These are phyloP conservation scores for Aproaerema taeniolella DNA, from an alignment of 2,888 invertebrate genomes.

Conservation along the genomic window DNA sequence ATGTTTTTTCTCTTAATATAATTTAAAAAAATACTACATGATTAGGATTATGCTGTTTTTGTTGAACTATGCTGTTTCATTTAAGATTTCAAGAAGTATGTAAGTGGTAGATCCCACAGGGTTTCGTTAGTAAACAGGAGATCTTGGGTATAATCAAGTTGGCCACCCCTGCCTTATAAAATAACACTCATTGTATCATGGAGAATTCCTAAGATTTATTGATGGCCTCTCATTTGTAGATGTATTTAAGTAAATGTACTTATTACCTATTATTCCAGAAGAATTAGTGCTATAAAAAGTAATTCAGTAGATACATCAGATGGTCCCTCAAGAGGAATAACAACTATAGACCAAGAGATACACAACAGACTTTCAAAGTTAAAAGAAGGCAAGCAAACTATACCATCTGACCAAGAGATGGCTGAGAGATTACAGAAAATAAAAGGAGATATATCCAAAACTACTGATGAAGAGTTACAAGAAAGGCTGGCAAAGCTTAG, in stretches of 20 bases:
- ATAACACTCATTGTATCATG: too few species aligned
- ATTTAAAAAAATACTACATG: too few species aligned
- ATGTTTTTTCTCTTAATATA: too few species aligned
- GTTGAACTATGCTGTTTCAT: too few species aligned
- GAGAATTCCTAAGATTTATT: too few species aligned
- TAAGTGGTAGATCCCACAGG: too few species aligned
- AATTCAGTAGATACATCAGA: constrained; percentile 1
- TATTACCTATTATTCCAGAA: constrained; percentile 1
- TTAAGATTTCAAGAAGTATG: too few species aligned
- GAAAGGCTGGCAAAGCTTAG: constrained; percentile 81
- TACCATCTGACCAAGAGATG: constrained; percentile 40
- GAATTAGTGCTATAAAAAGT: constrained; percentile 1
- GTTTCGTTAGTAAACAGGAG: too few species aligned
- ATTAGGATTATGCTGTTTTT: too few species aligned
- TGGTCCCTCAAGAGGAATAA: background rate
- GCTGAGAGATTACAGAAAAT: constrained; percentile 46
- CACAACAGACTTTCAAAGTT: constrained; percentile 82
- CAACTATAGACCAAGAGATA: constrained; percentile 54
- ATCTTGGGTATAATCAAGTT: too few species aligned
- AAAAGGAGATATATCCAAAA: constrained; percentile 52
- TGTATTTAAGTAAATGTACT: background rate
- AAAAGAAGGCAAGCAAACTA: constrained; percentile 63
- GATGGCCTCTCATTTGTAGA: too few species aligned
- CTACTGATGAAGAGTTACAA: constrained; percentile 81
- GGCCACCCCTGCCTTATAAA: too few species aligned